Percentiles rank a stretch among this genome's conserved stretches.
These are phyloP conservation scores for Tenualosa ilisha DNA, from an alignment of 2,797 vertebrate genomes.

Conservation along the genomic window DNA sequence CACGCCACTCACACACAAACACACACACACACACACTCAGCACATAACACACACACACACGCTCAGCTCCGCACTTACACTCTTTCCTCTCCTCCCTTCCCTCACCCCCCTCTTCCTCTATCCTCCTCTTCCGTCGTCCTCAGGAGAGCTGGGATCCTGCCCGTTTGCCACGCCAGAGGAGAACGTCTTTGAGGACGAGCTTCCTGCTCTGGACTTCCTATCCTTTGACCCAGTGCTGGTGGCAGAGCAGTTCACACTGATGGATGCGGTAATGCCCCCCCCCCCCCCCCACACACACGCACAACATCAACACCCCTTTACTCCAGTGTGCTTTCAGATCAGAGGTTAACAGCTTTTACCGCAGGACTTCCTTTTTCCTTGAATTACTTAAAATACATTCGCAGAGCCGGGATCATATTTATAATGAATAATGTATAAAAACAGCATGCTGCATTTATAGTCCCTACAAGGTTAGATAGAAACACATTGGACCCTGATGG, in stretches of 20 bases:
- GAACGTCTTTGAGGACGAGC: conserved; percentile 74
- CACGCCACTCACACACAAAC: not conserved
- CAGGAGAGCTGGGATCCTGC: conserved; percentile 81
- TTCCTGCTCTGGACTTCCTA: conserved; percentile 77
- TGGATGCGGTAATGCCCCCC: conserved; percentile 77
- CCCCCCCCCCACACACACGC: not conserved
- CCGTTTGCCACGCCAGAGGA: conserved; percentile 71
- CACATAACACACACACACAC: not conserved
- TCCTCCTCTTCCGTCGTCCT: not conserved
- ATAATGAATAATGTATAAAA: not conserved
- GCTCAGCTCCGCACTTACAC: not conserved
- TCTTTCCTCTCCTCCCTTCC: not conserved
- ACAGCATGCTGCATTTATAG: not conserved
- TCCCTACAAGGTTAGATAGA: not conserved
- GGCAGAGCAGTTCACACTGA: conserved; percentile 85
- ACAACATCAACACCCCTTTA: not conserved
- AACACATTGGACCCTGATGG: not conserved
- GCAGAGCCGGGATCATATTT: not conserved
- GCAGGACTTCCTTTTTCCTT: not conserved
- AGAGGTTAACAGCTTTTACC: not conserved
- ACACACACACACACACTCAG: not conserved
- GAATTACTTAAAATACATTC: not conserved
- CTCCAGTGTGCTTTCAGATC: not conserved
- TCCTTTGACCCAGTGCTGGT: conserved; percentile 79
- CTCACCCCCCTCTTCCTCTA: not conserved